Evolutionary conservation across 2,113 vertebrate genomes (phyloP).

Genomic region (Thymallus thymallus): DNA sequence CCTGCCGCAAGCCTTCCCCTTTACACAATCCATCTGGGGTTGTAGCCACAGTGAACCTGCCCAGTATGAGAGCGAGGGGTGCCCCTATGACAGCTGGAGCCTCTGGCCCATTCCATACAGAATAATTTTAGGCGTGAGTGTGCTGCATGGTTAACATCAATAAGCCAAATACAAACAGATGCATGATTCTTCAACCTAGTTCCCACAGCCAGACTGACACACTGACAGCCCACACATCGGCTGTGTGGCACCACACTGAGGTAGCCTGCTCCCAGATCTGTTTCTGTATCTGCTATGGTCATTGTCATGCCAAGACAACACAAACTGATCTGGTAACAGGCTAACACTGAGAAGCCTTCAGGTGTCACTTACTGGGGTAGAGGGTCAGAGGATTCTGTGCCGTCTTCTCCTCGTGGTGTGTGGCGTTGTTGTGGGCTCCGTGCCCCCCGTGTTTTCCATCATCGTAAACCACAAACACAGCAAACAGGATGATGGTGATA

Average conservation of each 20-base stretch:
- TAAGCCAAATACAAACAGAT: background rate
- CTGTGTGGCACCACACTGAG: background rate
- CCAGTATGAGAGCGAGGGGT: background rate
- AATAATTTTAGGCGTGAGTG: constrained; percentile 15
- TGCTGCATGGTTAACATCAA: background rate
- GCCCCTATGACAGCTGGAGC: background rate
- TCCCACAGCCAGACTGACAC: background rate
- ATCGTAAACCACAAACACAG: constrained; percentile 81
- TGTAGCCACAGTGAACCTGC: background rate
- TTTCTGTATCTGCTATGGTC: no score
- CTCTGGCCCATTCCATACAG: constrained; percentile 4
- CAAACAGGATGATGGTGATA: constrained; percentile 82
- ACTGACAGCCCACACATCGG: no score
- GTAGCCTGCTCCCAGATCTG: no score
- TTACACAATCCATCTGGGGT: background rate
- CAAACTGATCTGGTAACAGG: no score
- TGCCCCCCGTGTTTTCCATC: constrained; percentile 39
- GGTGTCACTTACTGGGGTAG: constrained; percentile 85
- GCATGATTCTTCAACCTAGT: background rate
- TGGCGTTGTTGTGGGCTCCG: background rate
- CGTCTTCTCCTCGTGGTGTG: background rate
- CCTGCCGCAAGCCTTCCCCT: background rate
- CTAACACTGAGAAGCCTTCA: no score
- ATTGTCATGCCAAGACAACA: no score
- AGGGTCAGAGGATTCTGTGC: constrained; percentile 42